Conservation (phyloP, 2,797 vertebrate genomes). For the Arrhamphus sclerolepis region DNA sequence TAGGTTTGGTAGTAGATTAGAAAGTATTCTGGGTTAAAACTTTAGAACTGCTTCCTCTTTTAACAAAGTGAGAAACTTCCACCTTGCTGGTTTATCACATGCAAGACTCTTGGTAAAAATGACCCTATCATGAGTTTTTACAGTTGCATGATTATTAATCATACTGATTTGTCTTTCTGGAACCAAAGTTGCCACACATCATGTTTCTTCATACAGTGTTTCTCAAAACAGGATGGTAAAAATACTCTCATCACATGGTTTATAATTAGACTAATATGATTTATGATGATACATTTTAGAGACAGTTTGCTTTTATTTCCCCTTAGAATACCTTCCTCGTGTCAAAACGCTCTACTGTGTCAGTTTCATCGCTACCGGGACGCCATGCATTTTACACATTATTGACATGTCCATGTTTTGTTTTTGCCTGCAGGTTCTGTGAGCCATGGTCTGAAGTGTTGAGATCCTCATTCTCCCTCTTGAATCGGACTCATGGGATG, state of each 20-base stretch:
- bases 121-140: background rate
- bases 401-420: slow-evolving; percentile 1
- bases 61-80: slow-evolving; percentile 2
- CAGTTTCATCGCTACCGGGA: background rate
- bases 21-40: background rate
- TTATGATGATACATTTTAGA: background rate
- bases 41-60: slow-evolving; percentile 44
- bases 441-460: slow-evolving; percentile 50
- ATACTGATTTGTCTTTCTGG: background rate
- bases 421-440: slow-evolving; percentile 47
- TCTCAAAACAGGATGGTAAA: slow-evolving; percentile 7
- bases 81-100: background rate
- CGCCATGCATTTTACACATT: background rate
- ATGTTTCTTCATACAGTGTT: slow-evolving; percentile 11
- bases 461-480: slow-evolving; percentile 14
- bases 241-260: background rate
- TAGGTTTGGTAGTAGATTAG: background rate
- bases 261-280: background rate
- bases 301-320: too few species aligned
- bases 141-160: background rate
- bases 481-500: slow-evolving; percentile 11
- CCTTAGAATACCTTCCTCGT: too few species aligned
- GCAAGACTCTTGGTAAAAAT: slow-evolving; percentile 4
- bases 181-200: background rate
- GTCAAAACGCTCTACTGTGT: background rate